These are phyloP conservation scores for Strix aluco DNA, from an alignment of 2,113 vertebrate genomes.

Conservation along the genomic window DNA sequence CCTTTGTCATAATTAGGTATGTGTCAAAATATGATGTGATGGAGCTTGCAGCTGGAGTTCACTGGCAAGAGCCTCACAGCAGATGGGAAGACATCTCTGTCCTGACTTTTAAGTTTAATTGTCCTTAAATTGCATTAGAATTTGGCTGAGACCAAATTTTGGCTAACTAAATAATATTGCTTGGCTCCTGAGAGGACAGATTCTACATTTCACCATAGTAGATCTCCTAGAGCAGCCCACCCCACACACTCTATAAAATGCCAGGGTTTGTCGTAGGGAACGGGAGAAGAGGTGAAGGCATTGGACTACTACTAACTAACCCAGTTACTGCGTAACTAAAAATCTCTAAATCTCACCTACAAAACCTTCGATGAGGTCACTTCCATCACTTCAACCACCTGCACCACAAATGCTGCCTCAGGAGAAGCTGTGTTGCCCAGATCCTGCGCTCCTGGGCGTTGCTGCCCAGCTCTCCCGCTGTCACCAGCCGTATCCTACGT, in stretches of 20 bases:
- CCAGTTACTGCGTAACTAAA: background rate
- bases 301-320: background rate
- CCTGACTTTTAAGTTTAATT: background rate
- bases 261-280: background rate
- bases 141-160: background rate
- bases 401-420: background rate
- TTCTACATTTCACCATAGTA: background rate
- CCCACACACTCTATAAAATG: background rate
- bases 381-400: background rate
- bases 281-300: background rate
- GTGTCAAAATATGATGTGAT: background rate
- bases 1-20: background rate
- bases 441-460: rapidly evolving
- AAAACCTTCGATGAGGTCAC: background rate
- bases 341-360: background rate
- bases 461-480: background rate
- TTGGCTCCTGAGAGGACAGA: background rate
- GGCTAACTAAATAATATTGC: background rate
- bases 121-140: background rate
- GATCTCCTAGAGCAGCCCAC: background rate
- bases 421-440: background rate
- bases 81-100: background rate
- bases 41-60: background rate
- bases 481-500: background rate
- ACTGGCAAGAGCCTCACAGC: background rate